Evolutionary conservation across 2,797 vertebrate genomes (phyloP), one percentile per base, ranked within the genome.

Genomic region (Dendrocincla fuliginosa): DNA sequence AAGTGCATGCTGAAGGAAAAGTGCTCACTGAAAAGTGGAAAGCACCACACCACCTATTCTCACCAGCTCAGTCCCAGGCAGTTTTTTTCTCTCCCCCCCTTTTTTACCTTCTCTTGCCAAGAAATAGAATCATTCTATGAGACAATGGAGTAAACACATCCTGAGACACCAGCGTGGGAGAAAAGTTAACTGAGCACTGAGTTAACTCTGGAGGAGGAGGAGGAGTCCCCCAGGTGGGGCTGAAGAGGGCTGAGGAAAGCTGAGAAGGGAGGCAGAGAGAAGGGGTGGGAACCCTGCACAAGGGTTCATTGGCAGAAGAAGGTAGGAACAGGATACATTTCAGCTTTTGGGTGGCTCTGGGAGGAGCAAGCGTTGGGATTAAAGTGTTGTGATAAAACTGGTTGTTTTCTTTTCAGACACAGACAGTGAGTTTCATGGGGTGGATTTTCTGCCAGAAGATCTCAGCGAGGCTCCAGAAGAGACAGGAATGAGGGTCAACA

Each of bases 401-500:
- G 87, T 94, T 68, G 39, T 83, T 92, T 87, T 65, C 80, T 47
- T 94, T 93, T 80, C 97, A 98, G 98, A 97, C 23, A 7, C 96
- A 76, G 97, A 95, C 87, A 84, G 95, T 39, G 93, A 97, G 60
- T 97, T 97, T 96, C 96, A 97, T 92, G 97, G 96, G 88, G 97
- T 98, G 95, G 94, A 97, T 97, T 97, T 97, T 91, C 96, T 97
- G 97, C 96, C 97, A 77, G 97, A 95, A 70, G 96, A 97, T 71
- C 67, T 94, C 69, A 83, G 71, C n/a, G 93, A 95, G 50, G 89
- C 75, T 87, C 88, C 67, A 3, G 91, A 73, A 53, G 78, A 95
- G 91, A 78, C 65, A 69, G 97, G 83, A 47, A 99, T 99, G 99
- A 98, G 96, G 95, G 96, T 97, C 91, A 98, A 94, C 75, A 98